Conservation (phyloP, 2,113 vertebrate genomes). For the Sylvia atricapilla region DNA sequence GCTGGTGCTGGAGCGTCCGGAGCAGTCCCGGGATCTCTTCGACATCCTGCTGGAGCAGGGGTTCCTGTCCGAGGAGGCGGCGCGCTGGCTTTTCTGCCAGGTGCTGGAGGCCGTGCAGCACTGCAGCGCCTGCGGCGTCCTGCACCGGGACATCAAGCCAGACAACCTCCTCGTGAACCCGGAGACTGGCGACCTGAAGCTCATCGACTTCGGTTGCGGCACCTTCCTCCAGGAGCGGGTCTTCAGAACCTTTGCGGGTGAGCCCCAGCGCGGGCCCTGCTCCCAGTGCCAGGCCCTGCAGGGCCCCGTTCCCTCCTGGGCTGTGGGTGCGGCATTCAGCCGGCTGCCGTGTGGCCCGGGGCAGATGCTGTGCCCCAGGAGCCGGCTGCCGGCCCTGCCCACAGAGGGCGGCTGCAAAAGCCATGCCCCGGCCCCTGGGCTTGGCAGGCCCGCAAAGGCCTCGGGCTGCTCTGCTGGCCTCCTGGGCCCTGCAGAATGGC, state of each 20-base stretch:
- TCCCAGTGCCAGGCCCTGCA: neutral
- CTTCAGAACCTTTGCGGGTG: neutral
- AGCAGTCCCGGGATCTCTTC: neutral
- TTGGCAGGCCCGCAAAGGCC: neutral
- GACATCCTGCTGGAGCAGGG: neutral
- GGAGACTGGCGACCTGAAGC: neutral
- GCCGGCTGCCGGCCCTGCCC: neutral
- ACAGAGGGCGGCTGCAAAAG: neutral
- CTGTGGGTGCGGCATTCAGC: neutral
- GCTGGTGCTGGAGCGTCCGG: neutral
- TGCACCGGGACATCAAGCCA: neutral
- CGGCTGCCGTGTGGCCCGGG: neutral
- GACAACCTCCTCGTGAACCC: neutral
- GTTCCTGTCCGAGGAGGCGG: neutral
- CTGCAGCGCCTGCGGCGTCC: neutral
- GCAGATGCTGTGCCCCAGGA: neutral
- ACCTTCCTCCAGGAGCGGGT: neutral
- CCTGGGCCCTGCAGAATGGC: neutral
- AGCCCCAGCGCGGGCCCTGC: neutral
- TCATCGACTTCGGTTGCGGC: neutral
- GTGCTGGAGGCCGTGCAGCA: neutral
- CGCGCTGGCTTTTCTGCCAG: neutral
- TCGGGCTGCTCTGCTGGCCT: neutral
- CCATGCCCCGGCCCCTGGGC: neutral
- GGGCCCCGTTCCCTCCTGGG: neutral